phyloP scores from a whole-genome alignment of 2,113 vertebrate genomes.

The Geococcyx californianus region DNA sequence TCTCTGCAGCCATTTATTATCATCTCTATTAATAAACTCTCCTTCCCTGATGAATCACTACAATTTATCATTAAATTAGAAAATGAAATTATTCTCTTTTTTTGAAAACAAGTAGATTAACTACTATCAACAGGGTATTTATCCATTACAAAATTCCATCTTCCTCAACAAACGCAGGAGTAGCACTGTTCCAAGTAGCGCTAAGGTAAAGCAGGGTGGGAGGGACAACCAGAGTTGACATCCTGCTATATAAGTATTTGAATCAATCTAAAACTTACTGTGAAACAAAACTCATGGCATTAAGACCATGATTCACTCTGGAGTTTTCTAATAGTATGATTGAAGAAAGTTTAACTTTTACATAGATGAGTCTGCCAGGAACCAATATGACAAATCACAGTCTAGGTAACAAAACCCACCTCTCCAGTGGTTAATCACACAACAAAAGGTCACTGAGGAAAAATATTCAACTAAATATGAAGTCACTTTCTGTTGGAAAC shows the following conservation, averaged over 20 bases:
- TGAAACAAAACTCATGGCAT: not conserved
- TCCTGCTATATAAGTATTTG: not conserved
- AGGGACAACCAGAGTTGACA: not conserved
- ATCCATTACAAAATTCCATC: slow-evolving; percentile 43
- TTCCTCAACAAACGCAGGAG: not conserved
- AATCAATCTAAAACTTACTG: not conserved
- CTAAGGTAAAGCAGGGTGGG: not conserved
- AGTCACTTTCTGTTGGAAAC: not conserved
- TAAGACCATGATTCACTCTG: not conserved
- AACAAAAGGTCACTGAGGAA: not conserved
- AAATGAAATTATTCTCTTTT: not conserved
- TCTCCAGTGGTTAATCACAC: not conserved
- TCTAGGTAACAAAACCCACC: not conserved
- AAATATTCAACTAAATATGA: not conserved
- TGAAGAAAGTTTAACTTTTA: not conserved
- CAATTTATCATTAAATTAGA: slow-evolving; percentile 64
- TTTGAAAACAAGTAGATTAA: slow-evolving; percentile 45
- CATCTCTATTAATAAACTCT: slow-evolving; percentile 19
- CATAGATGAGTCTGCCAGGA: not conserved
- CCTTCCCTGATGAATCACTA: slow-evolving; percentile 30
- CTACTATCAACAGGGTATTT: slow-evolving; percentile 38
- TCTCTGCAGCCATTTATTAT: slow-evolving; percentile 8
- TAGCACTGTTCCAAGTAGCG: not conserved
- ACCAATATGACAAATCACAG: not conserved
- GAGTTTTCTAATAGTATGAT: not conserved